Percentiles rank a stretch among this genome's conserved stretches.
phyloP scores from a whole-genome alignment of 1,140 invertebrate genomes.

The Tetramorium parvispinum region DNA sequence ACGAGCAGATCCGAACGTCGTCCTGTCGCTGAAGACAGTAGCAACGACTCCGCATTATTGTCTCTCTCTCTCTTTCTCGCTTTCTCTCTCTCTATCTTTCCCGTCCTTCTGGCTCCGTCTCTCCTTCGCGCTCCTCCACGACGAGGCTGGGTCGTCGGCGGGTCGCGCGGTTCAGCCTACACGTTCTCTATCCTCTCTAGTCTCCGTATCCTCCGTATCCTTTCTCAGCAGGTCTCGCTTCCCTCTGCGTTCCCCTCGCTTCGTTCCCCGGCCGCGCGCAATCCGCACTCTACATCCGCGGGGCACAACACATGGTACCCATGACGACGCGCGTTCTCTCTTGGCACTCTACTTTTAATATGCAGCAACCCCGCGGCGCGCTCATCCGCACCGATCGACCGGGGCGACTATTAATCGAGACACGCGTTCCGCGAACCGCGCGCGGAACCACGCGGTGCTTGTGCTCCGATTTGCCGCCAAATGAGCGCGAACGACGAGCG shows the following conservation, averaged over 20 bases:
- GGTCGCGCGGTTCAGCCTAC: conserved; percentile 53
- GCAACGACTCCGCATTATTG: conserved; percentile 77
- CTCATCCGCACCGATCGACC: conserved; percentile 45
- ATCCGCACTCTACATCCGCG: conserved; percentile 73
- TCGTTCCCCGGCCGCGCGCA: conserved; percentile 35
- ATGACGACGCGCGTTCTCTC: conserved; percentile 74
- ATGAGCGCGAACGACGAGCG: neutral
- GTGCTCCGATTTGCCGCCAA: neutral
- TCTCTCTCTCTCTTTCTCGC: neutral
- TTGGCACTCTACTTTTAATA: conserved; percentile 37
- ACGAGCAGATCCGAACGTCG: conserved; percentile 73
- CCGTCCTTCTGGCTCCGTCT: neutral
- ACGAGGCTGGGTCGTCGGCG: neutral
- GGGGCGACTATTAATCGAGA: neutral
- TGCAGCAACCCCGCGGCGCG: conserved; percentile 16
- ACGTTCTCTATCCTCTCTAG: neutral
- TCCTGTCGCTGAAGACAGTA: conserved; percentile 74
- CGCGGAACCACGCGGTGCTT: neutral
- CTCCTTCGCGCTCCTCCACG: neutral
- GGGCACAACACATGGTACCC: conserved; percentile 79
- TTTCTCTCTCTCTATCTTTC: neutral
- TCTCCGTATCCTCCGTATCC: conserved; percentile 13
- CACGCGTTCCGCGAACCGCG: neutral
- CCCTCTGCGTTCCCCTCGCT: neutral
- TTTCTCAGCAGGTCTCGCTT: neutral